phyloP scores from a whole-genome alignment of 2,888 invertebrate genomes.

The Electrophaes corylata region DNA sequence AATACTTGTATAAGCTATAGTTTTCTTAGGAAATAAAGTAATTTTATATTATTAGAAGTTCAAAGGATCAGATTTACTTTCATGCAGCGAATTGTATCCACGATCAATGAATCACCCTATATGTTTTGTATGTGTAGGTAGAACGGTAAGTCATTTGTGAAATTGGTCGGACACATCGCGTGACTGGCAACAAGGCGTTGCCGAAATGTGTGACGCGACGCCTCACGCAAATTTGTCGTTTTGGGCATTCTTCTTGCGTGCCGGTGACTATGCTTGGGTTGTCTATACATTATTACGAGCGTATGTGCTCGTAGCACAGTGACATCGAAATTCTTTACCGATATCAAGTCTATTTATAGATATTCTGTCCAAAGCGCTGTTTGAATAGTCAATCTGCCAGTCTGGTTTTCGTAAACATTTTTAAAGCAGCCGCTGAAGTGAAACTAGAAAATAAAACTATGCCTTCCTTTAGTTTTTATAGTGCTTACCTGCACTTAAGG shows the following conservation, averaged over 20 bases:
- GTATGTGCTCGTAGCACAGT: neutral
- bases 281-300: too few relatives aligned
- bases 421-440: too few relatives aligned
- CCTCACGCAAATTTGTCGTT: slow-evolving; percentile 55
- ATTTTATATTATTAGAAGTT: too few relatives aligned
- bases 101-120: neutral
- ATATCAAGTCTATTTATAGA: neutral
- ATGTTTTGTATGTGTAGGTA: neutral
- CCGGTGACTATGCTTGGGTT: neutral
- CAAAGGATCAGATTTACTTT: too few relatives aligned
- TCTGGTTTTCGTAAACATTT: too few relatives aligned
- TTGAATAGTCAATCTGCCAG: too few relatives aligned
- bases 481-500: too few relatives aligned
- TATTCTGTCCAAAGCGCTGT: too few relatives aligned
- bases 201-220: slow-evolving; percentile 60
- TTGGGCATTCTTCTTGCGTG: slow-evolving; percentile 39
- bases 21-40: too few relatives aligned
- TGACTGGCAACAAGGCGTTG: slow-evolving; percentile 72
- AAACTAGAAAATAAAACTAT: too few relatives aligned
- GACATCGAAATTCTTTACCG: neutral
- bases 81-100: neutral
- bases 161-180: slow-evolving; percentile 68
- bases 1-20: too few relatives aligned
- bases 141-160: slow-evolving; percentile 60
- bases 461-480: too few relatives aligned